Percentiles rank a stretch among this genome's conserved stretches.
phyloP scores from a whole-genome alignment of 2,113 vertebrate species.

The Mobula birostris region DNA sequence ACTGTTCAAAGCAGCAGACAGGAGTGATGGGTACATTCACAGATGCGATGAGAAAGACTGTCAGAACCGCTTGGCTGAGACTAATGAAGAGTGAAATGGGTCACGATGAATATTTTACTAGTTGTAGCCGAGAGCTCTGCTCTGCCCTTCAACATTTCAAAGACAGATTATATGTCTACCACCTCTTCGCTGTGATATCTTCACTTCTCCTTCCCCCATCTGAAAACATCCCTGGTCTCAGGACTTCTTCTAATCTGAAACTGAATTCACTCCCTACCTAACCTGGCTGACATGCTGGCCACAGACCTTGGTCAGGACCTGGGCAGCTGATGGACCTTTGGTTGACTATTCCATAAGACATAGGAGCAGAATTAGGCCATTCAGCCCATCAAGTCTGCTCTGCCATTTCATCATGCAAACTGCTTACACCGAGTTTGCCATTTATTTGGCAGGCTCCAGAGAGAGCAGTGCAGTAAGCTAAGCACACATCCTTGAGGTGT shows the following conservation, averaged over 20 bases:
- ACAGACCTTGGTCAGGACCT: neutral
- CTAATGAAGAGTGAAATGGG: conserved; percentile 25
- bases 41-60: neutral
- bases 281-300: no score
- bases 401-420: no score
- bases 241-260: neutral
- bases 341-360: no score
- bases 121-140: neutral
- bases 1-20: neutral
- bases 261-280: neutral
- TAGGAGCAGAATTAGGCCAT: no score
- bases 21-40: neutral
- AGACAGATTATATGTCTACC: neutral
- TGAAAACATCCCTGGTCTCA: no score
- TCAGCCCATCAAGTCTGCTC: no score
- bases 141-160: neutral
- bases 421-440: neutral
- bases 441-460: neutral
- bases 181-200: neutral
- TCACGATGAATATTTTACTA: neutral
- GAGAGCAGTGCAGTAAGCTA: no score
- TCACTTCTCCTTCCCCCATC: neutral
- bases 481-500: no score
- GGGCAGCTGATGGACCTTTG: neutral
- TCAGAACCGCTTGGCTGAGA: neutral